Evolutionary conservation across 2,113 vertebrate genomes (phyloP).

Genomic region (rabbit (Oryctolagus cuniculus)): mOryCun1.1 NC_091434.1:7679501-7680000

Average conservation of each 20-base stretch:
- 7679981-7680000: too few species aligned
- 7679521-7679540: background rate
- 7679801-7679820: background rate
- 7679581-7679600: background rate
- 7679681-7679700: background rate
- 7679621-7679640: background rate
- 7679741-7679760: background rate
- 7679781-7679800: slow-evolving; percentile 14
- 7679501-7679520: too few species aligned
- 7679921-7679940: too few species aligned
- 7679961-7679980: too few species aligned
- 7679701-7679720: background rate
- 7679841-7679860: background rate
- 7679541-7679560: background rate
- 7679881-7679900: background rate
- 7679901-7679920: too few species aligned
- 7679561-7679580: background rate
- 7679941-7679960: too few species aligned
- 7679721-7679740: too few species aligned
- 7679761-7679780: background rate
- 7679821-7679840: background rate
- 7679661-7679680: too few species aligned
- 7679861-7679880: background rate
- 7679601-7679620: background rate
- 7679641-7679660: background rate